A percentile compares a stretch with the other conserved stretches of the same genome.
Conservation (phyloP, 2,113 vertebrate genomes). For the Dipodomys stephensi region DNA sequence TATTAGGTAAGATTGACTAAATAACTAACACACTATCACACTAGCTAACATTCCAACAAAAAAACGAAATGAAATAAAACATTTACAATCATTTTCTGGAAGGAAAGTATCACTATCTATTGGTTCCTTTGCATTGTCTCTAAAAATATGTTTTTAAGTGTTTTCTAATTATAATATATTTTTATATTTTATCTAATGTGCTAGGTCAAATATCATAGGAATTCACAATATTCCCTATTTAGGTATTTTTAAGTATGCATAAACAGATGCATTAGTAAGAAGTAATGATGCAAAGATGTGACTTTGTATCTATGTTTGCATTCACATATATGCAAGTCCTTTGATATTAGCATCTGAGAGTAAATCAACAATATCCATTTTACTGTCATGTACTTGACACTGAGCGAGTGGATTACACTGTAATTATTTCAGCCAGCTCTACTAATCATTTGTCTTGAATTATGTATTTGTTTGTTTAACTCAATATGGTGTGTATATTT, state of each 20-base stretch:
- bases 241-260: background rate
- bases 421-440: background rate
- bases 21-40: background rate
- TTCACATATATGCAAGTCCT: slow-evolving; percentile 47
- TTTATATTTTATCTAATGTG: background rate
- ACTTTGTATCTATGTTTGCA: slow-evolving; percentile 22
- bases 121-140: background rate
- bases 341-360: slow-evolving; percentile 58
- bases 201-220: background rate
- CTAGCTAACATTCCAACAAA: background rate
- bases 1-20: background rate
- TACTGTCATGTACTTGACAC: slow-evolving; percentile 60
- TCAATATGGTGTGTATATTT: slow-evolving; percentile 72
- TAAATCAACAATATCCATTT: slow-evolving; percentile 70
- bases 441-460: slow-evolving; percentile 81
- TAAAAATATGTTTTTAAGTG: background rate
- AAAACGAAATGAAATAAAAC: background rate
- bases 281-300: slow-evolving; percentile 47
- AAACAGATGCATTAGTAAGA: background rate
- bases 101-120: background rate
- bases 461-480: slow-evolving; percentile 79
- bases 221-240: background rate
- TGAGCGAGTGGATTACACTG: slow-evolving; percentile 39
- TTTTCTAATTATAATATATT: background rate
- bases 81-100: background rate